phyloP scores from a whole-genome alignment of 2,113 vertebrate genomes.

The Vulpes lagopus region DNA sequence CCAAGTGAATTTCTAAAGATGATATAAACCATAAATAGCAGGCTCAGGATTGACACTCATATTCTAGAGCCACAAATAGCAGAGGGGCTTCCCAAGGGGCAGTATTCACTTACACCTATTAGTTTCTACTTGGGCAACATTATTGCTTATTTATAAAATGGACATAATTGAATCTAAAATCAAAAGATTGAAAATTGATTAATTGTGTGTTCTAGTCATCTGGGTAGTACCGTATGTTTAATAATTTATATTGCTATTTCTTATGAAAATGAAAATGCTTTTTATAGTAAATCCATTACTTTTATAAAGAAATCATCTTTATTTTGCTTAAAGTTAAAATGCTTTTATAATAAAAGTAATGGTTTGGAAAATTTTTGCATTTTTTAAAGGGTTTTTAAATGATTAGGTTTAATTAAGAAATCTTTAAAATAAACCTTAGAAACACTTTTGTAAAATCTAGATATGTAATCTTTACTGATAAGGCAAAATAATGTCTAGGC shows the following conservation, averaged over 20 bases:
- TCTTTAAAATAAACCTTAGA: neutral
- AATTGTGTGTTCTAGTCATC: neutral
- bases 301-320: neutral
- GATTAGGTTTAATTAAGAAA: neutral
- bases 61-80: neutral
- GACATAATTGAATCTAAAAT: neutral
- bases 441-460: neutral
- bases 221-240: neutral
- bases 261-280: neutral
- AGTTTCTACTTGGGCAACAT: neutral
- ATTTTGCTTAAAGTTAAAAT: neutral
- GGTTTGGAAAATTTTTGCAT: neutral
- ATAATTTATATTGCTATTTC: neutral
- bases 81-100: neutral
- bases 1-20: neutral
- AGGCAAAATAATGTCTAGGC: neutral
- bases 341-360: neutral
- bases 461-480: neutral
- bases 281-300: neutral
- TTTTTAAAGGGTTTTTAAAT: neutral
- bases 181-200: neutral
- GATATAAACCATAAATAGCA: neutral
- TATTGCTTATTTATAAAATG: neutral
- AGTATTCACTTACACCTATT: neutral
- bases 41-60: neutral